These are phyloP conservation scores for Rotaria magnacalcarata DNA, from an alignment of 2,888 invertebrate genomes.

Conservation along the genomic window DNA sequence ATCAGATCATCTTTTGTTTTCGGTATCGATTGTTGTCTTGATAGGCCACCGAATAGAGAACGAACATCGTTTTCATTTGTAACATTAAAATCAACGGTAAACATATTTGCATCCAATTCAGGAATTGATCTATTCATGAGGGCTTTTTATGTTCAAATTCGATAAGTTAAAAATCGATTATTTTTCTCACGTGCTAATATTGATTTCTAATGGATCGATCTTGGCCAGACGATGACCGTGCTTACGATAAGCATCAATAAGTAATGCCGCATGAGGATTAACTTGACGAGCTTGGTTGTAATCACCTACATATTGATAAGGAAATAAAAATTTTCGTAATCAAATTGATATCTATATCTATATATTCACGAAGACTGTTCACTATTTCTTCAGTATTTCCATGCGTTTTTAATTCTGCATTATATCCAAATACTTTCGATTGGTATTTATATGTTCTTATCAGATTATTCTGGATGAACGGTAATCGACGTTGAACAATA, in stretches of 20 bases:
- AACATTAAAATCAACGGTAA: not conserved
- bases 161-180: not conserved
- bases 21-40: not conserved
- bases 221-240: constrained; percentile 39
- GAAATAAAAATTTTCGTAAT: not conserved
- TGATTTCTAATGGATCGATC: constrained; percentile 40
- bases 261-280: constrained; percentile 26
- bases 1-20: constrained; percentile 32
- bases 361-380: not conserved
- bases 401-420: constrained; percentile 24
- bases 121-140: not conserved
- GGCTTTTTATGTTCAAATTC: not conserved
- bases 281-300: not conserved
- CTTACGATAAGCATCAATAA: constrained; percentile 44
- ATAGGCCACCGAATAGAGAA: not conserved
- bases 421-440: constrained; percentile 25
- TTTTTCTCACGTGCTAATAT: not conserved
- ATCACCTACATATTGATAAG: constrained; percentile 12
- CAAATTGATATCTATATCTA: not conserved
- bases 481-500: not conserved
- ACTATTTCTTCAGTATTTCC: constrained; percentile 34
- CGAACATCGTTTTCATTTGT: not conserved
- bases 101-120: not conserved
- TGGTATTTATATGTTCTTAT: constrained; percentile 23
- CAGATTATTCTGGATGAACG: not conserved